A percentile compares a stretch with the other conserved stretches of the same genome.
Conservation (phyloP, 2,113 vertebrate species). For the Hippocampus barbouri region DNA sequence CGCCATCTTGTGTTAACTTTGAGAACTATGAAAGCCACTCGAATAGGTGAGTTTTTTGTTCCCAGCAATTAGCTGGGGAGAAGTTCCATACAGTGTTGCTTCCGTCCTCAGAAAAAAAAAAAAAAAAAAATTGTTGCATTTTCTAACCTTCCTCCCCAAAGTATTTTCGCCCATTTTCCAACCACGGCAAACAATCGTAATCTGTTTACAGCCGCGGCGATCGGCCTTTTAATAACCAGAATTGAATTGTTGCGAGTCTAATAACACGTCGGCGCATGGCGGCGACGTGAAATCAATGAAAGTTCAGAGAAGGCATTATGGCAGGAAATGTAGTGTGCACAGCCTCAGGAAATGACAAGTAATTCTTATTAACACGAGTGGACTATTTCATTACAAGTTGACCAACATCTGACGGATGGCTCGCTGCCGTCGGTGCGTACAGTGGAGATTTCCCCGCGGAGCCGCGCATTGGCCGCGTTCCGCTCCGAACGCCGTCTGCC, state of each 20-base stretch:
- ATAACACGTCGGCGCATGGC: neutral
- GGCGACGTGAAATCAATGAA: slow-evolving; percentile 6
- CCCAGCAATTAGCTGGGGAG: no score
- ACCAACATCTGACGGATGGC: neutral
- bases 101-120: no score
- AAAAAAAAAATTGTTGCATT: neutral
- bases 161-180: neutral
- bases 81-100: neutral
- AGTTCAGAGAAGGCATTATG: neutral
- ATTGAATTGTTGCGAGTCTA: neutral
- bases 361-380: slow-evolving; percentile 6
- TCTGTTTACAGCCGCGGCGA: neutral
- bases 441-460: slow-evolving; percentile 8
- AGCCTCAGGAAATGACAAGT: slow-evolving; percentile 4
- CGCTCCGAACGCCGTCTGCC: neutral
- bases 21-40: no score
- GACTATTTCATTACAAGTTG: slow-evolving; percentile 4
- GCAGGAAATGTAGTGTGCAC: slow-evolving; percentile 1
- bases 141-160: neutral
- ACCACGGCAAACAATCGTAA: neutral
- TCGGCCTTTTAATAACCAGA: slow-evolving; percentile 1
- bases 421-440: neutral
- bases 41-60: no score
- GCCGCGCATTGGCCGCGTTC: neutral
- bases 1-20: no score